Evolutionary conservation across 2,888 invertebrate genomes (phyloP), one percentile per base, ranked within the genome.

Genomic region (Crematogaster levior): DNA sequence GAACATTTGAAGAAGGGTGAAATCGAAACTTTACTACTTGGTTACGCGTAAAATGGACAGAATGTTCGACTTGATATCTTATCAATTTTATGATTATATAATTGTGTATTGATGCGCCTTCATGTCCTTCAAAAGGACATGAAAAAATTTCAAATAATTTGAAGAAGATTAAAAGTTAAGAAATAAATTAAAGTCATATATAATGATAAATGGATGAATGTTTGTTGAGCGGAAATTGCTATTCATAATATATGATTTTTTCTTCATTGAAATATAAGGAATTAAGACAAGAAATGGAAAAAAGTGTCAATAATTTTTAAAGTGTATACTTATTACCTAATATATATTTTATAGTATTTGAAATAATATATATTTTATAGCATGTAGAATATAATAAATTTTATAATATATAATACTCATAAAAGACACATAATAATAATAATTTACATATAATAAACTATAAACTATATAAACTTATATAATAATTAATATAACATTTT

Each of bases 1-100:
- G 34, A 73, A 73, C 34, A 18, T 60, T 73, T 12, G 30, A 73
- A 15, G 27, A 18, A 18, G 27, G 24, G 21, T 40, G 70, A 70
- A 51, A 21, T 51, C 30, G 66, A 51, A 40, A 27, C n/a, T 53
- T 27, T 37, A 18, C 40, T 30, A 58, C 27, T 12, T 72, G 43
- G 15, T 40, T 72, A 34, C 40, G 58, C 40, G 12, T 72, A 72
- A 40, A 40, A 72, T 37, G 24, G 3, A 12, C 37, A 37, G 18
- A 27, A 60, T 46, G n/a, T 46, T 61, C 43, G 15, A 27, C n/a
- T 73, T 12, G n/a, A 9, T 73, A 21, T 34, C 6, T 43, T 9
- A 34, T 60, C n/a, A 60, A 15, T 10, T 73, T 60, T 15, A 15
- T 15, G 6, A 43, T 58, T 73, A 37, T 10, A 9, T n/a, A 48